A percentile compares a stretch with the other conserved stretches of the same genome.
Evolutionary conservation across 2,113 vertebrate genomes (phyloP).

Genomic region (Seriola rivoliana): DNA sequence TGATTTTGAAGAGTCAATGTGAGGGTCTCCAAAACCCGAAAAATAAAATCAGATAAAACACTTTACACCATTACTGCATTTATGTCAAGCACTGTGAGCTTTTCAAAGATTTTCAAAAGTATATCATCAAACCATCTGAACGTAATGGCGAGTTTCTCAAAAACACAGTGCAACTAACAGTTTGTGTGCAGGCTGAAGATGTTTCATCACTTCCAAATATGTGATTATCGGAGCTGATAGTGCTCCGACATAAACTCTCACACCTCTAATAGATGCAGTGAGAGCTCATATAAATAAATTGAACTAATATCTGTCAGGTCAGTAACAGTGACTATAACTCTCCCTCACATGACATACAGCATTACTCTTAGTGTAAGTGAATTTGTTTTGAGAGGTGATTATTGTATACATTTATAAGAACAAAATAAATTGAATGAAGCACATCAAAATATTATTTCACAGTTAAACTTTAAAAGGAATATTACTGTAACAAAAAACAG

Average conservation of each 20-base stretch:
- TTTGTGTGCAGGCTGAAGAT: neutral
- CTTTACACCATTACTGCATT: neutral
- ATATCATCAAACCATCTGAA: neutral
- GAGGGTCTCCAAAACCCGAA: neutral
- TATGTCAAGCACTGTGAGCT: neutral
- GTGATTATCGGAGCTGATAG: neutral
- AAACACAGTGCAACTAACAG: neutral
- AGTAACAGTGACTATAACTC: neutral
- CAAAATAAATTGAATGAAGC: neutral
- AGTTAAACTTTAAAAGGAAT: slow-evolving; percentile 8
- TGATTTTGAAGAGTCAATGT: neutral
- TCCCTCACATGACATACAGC: neutral
- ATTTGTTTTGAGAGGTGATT: neutral
- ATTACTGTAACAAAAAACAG: neutral
- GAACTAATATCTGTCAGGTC: neutral
- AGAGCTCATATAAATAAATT: neutral
- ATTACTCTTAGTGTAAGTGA: neutral
- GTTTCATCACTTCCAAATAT: neutral
- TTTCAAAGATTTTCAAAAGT: neutral
- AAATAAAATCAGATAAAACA: no score
- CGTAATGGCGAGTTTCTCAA: neutral
- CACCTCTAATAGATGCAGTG: neutral
- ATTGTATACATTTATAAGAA: neutral
- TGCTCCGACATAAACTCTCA: neutral
- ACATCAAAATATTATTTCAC: neutral